phyloP scores from a whole-genome alignment of 2,888 invertebrate species.

The Urechis unicinctus region DNA sequence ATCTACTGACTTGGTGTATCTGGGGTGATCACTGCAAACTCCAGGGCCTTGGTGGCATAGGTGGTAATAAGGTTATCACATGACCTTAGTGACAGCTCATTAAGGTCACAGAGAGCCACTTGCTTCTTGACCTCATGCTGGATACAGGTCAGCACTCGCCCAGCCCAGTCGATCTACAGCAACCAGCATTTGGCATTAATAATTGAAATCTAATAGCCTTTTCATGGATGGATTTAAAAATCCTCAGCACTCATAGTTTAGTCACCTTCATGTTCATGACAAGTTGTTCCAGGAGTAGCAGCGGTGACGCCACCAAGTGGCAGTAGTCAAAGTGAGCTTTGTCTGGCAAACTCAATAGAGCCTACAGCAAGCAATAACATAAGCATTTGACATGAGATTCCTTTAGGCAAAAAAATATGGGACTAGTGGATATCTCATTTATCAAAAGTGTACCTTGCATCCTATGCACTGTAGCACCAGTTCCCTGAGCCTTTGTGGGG shows the following conservation, averaged over 20 bases:
- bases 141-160: conserved; percentile 30
- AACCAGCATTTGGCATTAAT: too few species aligned
- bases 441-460: conserved; percentile 29
- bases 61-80: conserved; percentile 36
- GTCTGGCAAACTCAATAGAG: conserved; percentile 34
- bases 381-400: too few species aligned
- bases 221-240: too few species aligned
- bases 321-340: conserved; percentile 30
- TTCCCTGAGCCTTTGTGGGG: conserved; percentile 3
- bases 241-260: not conserved
- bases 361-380: conserved; percentile 23
- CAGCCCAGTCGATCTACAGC: conserved; percentile 33
- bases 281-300: conserved; percentile 75
- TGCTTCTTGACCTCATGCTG: conserved; percentile 25
- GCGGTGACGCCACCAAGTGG: conserved; percentile 55
- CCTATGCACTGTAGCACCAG: conserved; percentile 25
- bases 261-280: conserved; percentile 67
- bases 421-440: not conserved
- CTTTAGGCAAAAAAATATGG: not conserved
- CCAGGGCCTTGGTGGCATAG: conserved; percentile 42
- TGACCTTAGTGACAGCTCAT: conserved; percentile 23
- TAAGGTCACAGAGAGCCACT: conserved; percentile 22
- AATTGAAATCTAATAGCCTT: too few species aligned
- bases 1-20: not conserved
- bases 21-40: conserved; percentile 31